Percentiles rank a stretch among this genome's conserved stretches.
These are phyloP conservation scores for Holothuria glaberrima DNA, from an alignment of 35 echinoderm and acorn worm genomes.

Conservation along the genomic window DNA sequence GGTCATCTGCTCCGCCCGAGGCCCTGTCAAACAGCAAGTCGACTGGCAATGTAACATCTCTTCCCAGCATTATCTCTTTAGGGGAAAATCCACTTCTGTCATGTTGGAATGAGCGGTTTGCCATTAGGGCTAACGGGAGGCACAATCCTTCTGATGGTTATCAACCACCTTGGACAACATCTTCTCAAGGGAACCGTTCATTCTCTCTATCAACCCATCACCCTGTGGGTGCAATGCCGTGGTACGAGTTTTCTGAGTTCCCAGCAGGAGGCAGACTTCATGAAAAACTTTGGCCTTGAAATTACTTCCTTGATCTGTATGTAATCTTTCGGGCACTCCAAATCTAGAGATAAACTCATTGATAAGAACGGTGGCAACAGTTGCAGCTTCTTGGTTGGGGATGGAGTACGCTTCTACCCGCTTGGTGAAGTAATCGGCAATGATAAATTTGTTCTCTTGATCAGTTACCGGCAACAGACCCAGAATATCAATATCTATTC, in stretches of 20 bases:
- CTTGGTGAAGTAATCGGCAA: slow-evolving; percentile 42
- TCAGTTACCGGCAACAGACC: slow-evolving; percentile 3
- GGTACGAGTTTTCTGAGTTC: slow-evolving; percentile 66
- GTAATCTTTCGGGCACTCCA: slow-evolving; percentile 7
- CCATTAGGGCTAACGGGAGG: slow-evolving; percentile 51
- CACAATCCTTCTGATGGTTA: slow-evolving; percentile 12
- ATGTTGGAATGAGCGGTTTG: slow-evolving; percentile 24
- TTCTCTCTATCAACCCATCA: slow-evolving; percentile 64
- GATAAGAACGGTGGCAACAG: slow-evolving; percentile 28
- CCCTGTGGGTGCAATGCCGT: slow-evolving; percentile 53
- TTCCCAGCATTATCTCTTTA: slow-evolving; percentile 58
- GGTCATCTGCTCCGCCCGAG: neutral
- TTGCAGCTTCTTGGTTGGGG: slow-evolving; percentile 58
- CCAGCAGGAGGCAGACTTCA: slow-evolving; percentile 50
- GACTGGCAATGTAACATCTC: slow-evolving; percentile 37
- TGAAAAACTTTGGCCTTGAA: slow-evolving; percentile 64
- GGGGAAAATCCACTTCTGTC: slow-evolving; percentile 45
- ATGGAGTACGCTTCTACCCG: slow-evolving; percentile 49
- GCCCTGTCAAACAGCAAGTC: slow-evolving; percentile 32
- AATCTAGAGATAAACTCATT: slow-evolving; percentile 49
- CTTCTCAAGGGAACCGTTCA: slow-evolving; percentile 45
- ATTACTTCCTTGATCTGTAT: slow-evolving; percentile 62
- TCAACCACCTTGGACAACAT: slow-evolving; percentile 27
- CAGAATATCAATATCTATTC: slow-evolving; percentile 39
- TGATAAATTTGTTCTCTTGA: slow-evolving; percentile 7